These are phyloP conservation scores for Chymomyza costata DNA, from an alignment of 1,140 invertebrate genomes.

Conservation along the genomic window DNA sequence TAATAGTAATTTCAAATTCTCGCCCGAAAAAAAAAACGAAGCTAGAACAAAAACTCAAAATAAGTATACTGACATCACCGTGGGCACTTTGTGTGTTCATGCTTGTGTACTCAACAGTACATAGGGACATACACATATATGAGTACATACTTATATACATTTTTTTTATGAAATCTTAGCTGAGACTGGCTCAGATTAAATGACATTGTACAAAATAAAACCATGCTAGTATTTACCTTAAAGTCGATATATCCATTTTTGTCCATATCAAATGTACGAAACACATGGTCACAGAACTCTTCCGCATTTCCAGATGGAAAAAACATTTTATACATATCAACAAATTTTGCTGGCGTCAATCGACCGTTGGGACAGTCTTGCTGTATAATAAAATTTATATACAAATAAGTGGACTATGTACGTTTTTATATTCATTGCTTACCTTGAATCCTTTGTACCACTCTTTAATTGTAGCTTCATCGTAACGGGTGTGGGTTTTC, in stretches of 20 bases:
- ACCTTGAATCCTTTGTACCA: slow-evolving; percentile 99
- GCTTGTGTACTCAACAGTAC: too few species aligned
- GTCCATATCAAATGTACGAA: slow-evolving; percentile 99
- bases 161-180: too few species aligned
- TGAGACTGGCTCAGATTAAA: too few species aligned
- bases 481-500: slow-evolving; percentile 95
- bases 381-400: slow-evolving; percentile 80
- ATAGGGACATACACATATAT: too few species aligned
- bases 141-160: slow-evolving; percentile 4
- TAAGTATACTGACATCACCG: too few species aligned
- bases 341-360: slow-evolving; percentile 97
- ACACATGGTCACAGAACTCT: slow-evolving; percentile 99
- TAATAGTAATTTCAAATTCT: too few species aligned
- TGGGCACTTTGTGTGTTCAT: too few species aligned
- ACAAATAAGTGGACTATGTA: too few species aligned
- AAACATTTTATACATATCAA: slow-evolving; percentile 99
- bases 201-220: too few species aligned
- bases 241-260: slow-evolving; percentile 99
- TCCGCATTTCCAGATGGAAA: slow-evolving; percentile 98
- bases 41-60: too few species aligned
- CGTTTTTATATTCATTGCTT: slow-evolving; percentile 70
- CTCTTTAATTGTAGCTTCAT: slow-evolving; percentile 97
- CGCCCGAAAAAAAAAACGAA: too few species aligned
- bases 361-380: slow-evolving; percentile 99
- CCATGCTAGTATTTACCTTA: slow-evolving; percentile 85